Evolutionary conservation across 2,113 vertebrate species (phyloP), one percentile per base, ranked within the genome.

Genomic region (Nannobrachium achirus): DNA sequence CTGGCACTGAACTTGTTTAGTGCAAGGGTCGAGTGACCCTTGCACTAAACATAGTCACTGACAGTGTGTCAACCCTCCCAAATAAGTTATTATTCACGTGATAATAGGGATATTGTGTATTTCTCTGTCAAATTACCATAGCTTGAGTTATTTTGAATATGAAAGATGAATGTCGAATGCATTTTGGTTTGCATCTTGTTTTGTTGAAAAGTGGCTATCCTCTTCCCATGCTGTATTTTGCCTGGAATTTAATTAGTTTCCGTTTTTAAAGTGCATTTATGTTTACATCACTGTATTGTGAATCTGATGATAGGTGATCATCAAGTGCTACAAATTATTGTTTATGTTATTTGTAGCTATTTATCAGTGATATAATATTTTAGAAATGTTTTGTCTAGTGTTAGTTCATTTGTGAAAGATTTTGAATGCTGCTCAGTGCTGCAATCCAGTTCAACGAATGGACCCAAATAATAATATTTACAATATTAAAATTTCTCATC

Each of bases 211-310:
- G 45, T 48, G 45, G 11, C n/a, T 48, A 48, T 14, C 11, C 45
- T 48, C 14, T 48, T 11, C 45, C n/a, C 45, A 48, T 6, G 2
- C 14, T 13, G 18, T 49, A 44, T 10, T 57, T 40, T 39, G 14
- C 20, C 41, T 56, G 38, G 10, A n/a, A 33, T 33, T 0, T 0
- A 42, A 8, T 41, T 69, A 10, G 49, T 1, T 67, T 25, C 19
- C 11, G 13, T 75, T 71, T 53, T 69, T 69, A 42, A 56, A 8
- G 10, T 61, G 68, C 16, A 39, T 63, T n/a, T 67, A 60, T 50
- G 33, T 16, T 63, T 7, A 48, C 53, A 41, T 78, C 10, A 20
- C 40, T 38, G 56, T 14, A 11, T 20, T 14, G 4, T 52, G 9
- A 46, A 52, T 58, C 19, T 42, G 46, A 39, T 45, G 1, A 41